Conservation (phyloP, 2,797 vertebrate species). For the Meda fulgida region DNA sequence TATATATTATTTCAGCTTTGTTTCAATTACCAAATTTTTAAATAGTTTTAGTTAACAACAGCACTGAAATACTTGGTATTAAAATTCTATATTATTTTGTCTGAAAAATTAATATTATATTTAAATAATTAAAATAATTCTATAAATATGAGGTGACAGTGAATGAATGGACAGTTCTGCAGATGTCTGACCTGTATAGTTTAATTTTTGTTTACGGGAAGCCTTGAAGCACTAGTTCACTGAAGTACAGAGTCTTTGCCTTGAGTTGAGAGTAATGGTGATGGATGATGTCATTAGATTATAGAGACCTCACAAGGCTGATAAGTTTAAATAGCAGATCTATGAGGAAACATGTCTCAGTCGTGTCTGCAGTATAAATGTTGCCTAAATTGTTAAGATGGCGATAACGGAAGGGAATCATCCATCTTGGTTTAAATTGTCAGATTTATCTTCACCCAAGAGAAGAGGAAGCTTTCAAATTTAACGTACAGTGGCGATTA, state of each 20-base stretch:
- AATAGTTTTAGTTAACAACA: not conserved
- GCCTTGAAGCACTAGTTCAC: conserved; percentile 20
- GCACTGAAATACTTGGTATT: not conserved
- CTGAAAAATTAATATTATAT: not conserved
- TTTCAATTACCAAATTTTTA: not conserved
- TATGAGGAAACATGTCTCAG: conserved; percentile 17
- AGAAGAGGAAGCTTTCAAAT: not conserved
- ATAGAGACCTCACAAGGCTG: conserved; percentile 30
- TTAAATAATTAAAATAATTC: not conserved
- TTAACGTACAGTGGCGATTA: not conserved
- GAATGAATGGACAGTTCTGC: not conserved
- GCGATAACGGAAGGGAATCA: not conserved
- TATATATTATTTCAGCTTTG: not conserved
- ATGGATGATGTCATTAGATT: conserved; percentile 46
- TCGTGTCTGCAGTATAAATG: conserved; percentile 6
- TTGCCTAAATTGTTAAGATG: not conserved
- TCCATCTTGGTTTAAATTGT: conserved; percentile 14
- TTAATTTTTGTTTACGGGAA: conserved; percentile 31
- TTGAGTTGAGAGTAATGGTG: conserved; percentile 31
- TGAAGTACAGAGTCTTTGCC: conserved; percentile 24
- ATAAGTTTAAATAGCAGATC: conserved; percentile 31
- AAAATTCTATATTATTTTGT: not conserved
- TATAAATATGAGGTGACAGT: too few relatives aligned
- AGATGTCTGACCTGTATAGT: not conserved
- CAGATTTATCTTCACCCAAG: not conserved